Base-by-base conservation (phyloP, 2,797 vertebrate species). In the Enteromius mattozi region DNA sequence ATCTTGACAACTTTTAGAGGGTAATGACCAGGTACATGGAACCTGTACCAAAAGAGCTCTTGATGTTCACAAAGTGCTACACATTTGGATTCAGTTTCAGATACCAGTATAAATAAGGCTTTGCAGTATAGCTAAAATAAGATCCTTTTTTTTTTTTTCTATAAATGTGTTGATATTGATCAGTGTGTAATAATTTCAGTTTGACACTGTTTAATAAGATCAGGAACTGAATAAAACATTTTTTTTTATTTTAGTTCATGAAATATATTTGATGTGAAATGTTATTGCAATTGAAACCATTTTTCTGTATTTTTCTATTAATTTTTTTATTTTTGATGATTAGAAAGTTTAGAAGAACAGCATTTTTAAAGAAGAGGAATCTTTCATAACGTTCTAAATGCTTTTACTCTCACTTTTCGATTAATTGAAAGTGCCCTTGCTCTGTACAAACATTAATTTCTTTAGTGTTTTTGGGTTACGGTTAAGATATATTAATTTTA, bases 1-100 rank as follows among this genome's bases (percentile, higher is more conserved):
- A 24, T n/a, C 21, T 24, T 69, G 30, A 80, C 49, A 54, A 27
- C 14, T 56, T 80, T 51, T 37, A 68, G 78, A 49, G n/a, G 24
- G 42, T 65, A 63, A 65, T 65, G 42, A 59, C n/a, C 24, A 63
- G 37, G 56, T 16, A 21, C 17, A n/a, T 27, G 10, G 40, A 47
- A 63, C 42, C 21, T 63, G 35, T 10, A 24, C 12, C 33, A 40
- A 14, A 1, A 13, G 35, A 59, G 10, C 35, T 63, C 9, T 13
- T 24, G 12, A 27, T n/a, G 10, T 21, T 37, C 17, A 37, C 65
- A 45, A 65, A 45, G 76, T 12, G 5, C 13, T 21, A 40, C 33
- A 40, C 9, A 65, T 33, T 30, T 63, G 13, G 27, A 14, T 30
- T 33, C 61, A 65, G 27, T 66, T 66, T 63, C 16, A 66, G 6